A percentile compares a stretch with the other conserved stretches of the same genome.
phyloP scores from a whole-genome alignment of 2,888 invertebrate genomes.

The Ophioninae sp. region DNA sequence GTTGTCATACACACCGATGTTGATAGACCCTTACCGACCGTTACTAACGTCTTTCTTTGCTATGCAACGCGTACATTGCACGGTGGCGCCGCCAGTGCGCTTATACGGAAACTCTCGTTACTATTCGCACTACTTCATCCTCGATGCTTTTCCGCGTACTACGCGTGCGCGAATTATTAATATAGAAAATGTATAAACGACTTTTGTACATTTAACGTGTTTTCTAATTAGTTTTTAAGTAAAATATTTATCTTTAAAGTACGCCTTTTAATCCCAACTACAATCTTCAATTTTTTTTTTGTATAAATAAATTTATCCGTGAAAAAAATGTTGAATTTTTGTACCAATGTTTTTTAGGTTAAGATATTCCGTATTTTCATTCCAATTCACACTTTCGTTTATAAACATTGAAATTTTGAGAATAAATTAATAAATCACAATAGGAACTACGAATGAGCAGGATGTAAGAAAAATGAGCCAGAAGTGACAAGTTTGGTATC shows the following conservation, averaged over 20 bases:
- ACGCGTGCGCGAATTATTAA: slow-evolving; percentile 5
- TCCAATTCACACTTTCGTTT: background rate
- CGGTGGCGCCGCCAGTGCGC: slow-evolving; percentile 16
- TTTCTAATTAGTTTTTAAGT: background rate
- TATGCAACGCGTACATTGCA: background rate
- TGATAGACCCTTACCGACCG: background rate
- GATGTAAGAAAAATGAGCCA: background rate
- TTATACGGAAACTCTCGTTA: background rate
- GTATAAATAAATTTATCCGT: background rate
- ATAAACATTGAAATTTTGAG: background rate
- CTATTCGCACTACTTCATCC: slow-evolving; percentile 12
- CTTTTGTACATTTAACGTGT: background rate
- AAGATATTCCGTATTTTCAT: background rate
- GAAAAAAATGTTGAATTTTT: background rate
- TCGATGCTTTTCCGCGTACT: slow-evolving; percentile 16
- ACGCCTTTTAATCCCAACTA: no score
- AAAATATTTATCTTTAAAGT: background rate
- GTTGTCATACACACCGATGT: background rate
- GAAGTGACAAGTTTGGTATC: background rate
- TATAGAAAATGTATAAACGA: background rate
- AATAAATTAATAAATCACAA: background rate
- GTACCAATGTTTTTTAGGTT: background rate
- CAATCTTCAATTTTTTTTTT: background rate
- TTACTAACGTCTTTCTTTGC: background rate
- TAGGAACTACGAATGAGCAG: background rate